phyloP scores from a whole-genome alignment of 2,888 invertebrate species.

The Choristoneura rosaceana region DNA sequence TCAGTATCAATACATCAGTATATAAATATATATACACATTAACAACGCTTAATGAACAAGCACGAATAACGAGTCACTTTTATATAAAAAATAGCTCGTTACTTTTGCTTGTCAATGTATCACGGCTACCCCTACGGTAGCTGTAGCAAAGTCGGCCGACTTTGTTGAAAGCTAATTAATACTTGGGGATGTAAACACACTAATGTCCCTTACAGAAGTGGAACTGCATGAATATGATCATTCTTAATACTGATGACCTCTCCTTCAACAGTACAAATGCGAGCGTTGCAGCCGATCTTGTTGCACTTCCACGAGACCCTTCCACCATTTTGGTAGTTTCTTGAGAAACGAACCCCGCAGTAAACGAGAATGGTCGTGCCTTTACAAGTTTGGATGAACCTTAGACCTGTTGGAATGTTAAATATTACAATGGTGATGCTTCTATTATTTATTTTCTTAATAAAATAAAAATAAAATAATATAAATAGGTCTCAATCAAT shows the following conservation, averaged over 20 bases:
- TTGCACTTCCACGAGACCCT: constrained; percentile 68
- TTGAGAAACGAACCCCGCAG: constrained; percentile 58
- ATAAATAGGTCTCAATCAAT: too few relatives aligned
- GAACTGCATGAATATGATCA: constrained; percentile 54
- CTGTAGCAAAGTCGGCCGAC: neutral
- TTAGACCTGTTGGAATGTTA: constrained; percentile 43
- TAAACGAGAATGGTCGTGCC: constrained; percentile 59
- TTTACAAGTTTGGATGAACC: constrained; percentile 54
- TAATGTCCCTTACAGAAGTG: neutral
- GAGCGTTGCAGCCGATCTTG: constrained; percentile 61
- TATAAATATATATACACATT: too few relatives aligned
- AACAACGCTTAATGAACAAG: too few relatives aligned
- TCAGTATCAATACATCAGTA: too few relatives aligned
- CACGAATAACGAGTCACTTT: too few relatives aligned
- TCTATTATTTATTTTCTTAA: too few relatives aligned
- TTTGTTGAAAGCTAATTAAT: neutral
- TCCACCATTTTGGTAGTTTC: constrained; percentile 64
- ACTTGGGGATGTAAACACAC: neutral
- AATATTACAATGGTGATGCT: too few relatives aligned
- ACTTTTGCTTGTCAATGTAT: neutral
- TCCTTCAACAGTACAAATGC: constrained; percentile 57
- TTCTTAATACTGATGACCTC: constrained; percentile 56
- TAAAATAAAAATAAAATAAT: too few relatives aligned
- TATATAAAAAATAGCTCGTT: too few relatives aligned
- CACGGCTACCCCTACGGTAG: neutral